A percentile compares a stretch with the other conserved stretches of the same genome.
These are phyloP conservation scores for Alloplasta piceator DNA, from an alignment of 2,888 invertebrate species.

Conservation along the genomic window DNA sequence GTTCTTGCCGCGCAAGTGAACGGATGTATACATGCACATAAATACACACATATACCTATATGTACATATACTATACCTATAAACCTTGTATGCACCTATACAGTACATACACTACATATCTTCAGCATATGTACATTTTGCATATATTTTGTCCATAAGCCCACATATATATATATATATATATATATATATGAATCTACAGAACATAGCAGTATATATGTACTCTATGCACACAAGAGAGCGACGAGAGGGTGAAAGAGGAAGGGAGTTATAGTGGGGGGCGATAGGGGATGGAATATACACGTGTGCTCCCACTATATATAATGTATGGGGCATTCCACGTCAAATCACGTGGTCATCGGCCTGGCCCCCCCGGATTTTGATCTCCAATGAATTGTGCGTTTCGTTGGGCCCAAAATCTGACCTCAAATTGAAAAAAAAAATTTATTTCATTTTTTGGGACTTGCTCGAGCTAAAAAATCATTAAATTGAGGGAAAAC, in stretches of 20 bases:
- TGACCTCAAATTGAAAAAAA: too few relatives aligned
- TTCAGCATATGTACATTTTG: slow-evolving; percentile 19
- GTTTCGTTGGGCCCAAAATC: too few relatives aligned
- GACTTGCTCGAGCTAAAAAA: too few relatives aligned
- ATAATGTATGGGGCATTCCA: slow-evolving; percentile 72
- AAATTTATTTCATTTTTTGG: too few relatives aligned
- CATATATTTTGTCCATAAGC: slow-evolving; percentile 8
- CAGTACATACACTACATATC: slow-evolving; percentile 1
- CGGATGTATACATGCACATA: not conserved
- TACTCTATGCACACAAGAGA: slow-evolving; percentile 47
- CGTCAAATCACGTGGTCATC: too few relatives aligned
- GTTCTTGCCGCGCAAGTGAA: slow-evolving; percentile 26
- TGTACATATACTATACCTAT: not conserved
- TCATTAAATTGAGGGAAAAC: too few relatives aligned
- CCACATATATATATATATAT: slow-evolving; percentile 18
- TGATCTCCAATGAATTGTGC: too few relatives aligned
- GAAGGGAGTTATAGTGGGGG: slow-evolving; percentile 1
- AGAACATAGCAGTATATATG: slow-evolving; percentile 36
- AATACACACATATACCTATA: not conserved
- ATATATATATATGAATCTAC: slow-evolving; percentile 31
- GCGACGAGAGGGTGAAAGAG: slow-evolving; percentile 29
- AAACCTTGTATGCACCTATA: too few relatives aligned
- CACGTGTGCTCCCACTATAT: slow-evolving; percentile 70
- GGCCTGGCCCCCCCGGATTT: too few relatives aligned
- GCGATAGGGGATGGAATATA: slow-evolving; percentile 36